Evolutionary conservation across 2,888 invertebrate species (phyloP).

Genomic region (Lamellibrachia columna): DNA sequence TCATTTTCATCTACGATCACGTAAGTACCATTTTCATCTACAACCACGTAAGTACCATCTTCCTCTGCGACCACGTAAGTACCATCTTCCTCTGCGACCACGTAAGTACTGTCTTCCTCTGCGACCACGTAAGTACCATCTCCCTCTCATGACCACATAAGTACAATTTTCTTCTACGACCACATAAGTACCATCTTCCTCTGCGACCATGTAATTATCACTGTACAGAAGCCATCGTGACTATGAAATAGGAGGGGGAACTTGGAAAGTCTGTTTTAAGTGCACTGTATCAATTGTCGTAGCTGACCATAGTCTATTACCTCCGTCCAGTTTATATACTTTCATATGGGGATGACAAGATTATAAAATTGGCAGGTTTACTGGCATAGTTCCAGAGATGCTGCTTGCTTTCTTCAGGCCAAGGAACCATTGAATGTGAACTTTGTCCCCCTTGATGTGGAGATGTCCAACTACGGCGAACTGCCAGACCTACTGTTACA

Average conservation of each 20-base stretch:
- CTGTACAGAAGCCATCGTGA: background rate
- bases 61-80: background rate
- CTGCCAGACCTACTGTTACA: slow-evolving; percentile 55
- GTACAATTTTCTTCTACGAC: background rate
- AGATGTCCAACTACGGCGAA: slow-evolving; percentile 50
- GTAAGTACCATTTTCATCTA: background rate
- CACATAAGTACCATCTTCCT: background rate
- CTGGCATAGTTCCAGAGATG: background rate
- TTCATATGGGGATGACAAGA: background rate
- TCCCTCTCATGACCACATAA: background rate
- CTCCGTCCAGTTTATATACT: background rate
- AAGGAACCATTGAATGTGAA: slow-evolving; percentile 49
- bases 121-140: background rate
- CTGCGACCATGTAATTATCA: background rate
- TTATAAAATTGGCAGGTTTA: background rate
- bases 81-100: background rate
- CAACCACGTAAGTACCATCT: background rate
- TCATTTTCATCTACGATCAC: background rate
- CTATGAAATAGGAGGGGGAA: background rate
- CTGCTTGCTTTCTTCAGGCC: slow-evolving; percentile 40
- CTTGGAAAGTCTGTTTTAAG: background rate
- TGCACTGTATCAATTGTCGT: background rate
- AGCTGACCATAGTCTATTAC: background rate
- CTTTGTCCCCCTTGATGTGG: slow-evolving; percentile 58
- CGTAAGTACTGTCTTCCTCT: background rate